A percentile compares a stretch with the other conserved stretches of the same genome.
phyloP scores from a whole-genome alignment of 2,113 vertebrate species.

The Centrocercus urophasianus region DNA sequence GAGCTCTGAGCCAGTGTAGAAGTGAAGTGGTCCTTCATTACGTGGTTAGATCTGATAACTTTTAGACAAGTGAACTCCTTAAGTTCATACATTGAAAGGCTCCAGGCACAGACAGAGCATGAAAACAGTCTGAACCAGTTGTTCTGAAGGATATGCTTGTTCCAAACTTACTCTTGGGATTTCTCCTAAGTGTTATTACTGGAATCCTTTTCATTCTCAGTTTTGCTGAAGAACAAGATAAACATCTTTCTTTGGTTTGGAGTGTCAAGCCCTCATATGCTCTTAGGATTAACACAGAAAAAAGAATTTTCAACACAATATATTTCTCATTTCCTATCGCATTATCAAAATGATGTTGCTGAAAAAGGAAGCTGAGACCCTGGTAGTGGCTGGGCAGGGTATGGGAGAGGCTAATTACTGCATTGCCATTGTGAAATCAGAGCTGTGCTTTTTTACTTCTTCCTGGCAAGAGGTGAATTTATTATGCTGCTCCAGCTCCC shows the following conservation, averaged over 20 bases:
- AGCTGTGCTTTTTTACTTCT: neutral
- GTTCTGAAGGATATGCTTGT: neutral
- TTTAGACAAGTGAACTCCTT: neutral
- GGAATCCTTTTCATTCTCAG: neutral
- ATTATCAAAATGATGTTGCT: neutral
- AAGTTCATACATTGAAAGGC: neutral
- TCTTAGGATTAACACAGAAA: neutral
- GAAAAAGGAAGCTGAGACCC: neutral
- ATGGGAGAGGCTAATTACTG: neutral
- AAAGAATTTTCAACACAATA: neutral
- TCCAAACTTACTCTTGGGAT: neutral
- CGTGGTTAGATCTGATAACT: neutral
- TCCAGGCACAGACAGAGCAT: neutral
- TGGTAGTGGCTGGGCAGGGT: neutral
- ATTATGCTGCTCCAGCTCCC: neutral
- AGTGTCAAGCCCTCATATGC: neutral
- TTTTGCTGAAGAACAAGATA: neutral
- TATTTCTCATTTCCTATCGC: neutral
- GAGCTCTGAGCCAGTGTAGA: neutral
- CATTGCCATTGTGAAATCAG: neutral
- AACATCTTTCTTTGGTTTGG: neutral
- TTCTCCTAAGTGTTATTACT: neutral
- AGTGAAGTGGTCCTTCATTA: neutral
- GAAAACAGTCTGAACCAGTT: neutral
- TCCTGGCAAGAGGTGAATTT: neutral